Evolutionary conservation across 2,113 vertebrate genomes (phyloP), one percentile per base, ranked within the genome.

Genomic region (Paraplagusia blochii): DNA sequence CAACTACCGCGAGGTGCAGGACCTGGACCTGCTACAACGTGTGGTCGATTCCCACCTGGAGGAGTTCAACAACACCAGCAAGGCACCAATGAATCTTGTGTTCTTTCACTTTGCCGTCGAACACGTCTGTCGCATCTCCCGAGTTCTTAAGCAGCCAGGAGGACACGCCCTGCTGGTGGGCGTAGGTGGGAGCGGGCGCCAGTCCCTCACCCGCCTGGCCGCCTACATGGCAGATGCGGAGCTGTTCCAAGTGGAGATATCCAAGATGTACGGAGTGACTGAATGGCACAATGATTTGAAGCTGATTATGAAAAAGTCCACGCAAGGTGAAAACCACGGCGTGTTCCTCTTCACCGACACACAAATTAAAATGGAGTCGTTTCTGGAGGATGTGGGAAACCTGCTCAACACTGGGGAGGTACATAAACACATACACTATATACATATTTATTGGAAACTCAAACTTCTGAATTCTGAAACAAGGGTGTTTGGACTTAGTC

Each of bases 231-330:
- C 93, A 5, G 93, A 93, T 33, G 89, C 90, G 1, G 89, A 91
- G 0, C 87, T 95, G 12, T 95, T 94, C 70, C 92, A 85, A 76
- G 94, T 95, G 50, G 94, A 95, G 81, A 93, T 97, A 68, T 88
- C 92, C 45, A 96, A 94, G 80, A 92, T 90, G 67, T 96, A 96
- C 0, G 88, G 91, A 12, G 74, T 2, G 50, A 38, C 33, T 1
- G 94, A 96, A 63, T 97, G 94, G 94, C 93, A 76, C 0, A 93
- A 95, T 15, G 95, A 96, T 73, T 83, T 96, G 38, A 96, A 94
- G 82, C 63, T 68, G 12, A 92, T 96, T 73, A 66, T 96, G 57
- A 89, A 84, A 54, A 94, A 90, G 61, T 93, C 93, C 5, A 90
- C 93, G 0, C 89, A 91, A 53, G 88, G 90, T 0, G 94, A 95